Conservation (phyloP, 2,888 invertebrate genomes). For the Cephalotes varians region DNA sequence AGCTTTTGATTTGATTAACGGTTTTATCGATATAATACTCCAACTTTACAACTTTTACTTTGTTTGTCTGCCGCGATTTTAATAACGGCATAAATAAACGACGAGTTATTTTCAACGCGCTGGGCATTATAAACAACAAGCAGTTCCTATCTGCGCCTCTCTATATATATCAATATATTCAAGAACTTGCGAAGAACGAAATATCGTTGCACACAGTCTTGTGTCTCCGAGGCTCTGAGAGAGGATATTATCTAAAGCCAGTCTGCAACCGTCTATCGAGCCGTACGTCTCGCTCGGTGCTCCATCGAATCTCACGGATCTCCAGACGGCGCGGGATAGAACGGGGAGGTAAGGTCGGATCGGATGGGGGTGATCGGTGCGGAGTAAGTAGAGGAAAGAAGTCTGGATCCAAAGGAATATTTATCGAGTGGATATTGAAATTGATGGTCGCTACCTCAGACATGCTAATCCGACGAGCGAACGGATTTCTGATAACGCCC, state of each 20-base stretch:
- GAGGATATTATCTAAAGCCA: constrained; percentile 78
- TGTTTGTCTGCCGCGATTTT: neutral
- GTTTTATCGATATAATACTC: neutral
- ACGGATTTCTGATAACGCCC: constrained; percentile 78
- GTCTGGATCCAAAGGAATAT: constrained; percentile 80
- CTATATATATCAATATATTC: constrained; percentile 30
- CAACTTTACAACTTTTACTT: neutral
- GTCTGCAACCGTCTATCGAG: constrained; percentile 76
- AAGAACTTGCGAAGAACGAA: constrained; percentile 66
- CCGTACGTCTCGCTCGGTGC: constrained; percentile 72
- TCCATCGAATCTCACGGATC: constrained; percentile 72
- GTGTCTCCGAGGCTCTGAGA: constrained; percentile 43
- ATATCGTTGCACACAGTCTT: constrained; percentile 71
- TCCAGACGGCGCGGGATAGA: constrained; percentile 59
- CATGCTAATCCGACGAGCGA: constrained; percentile 80
- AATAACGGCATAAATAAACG: constrained; percentile 15
- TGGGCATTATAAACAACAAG: constrained; percentile 19
- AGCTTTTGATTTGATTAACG: constrained; percentile 2
- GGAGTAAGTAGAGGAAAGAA: constrained; percentile 69
- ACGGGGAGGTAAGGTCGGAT: constrained; percentile 50
- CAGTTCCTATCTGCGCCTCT: constrained; percentile 10
- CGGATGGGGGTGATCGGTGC: constrained; percentile 63
- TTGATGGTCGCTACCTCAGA: constrained; percentile 81
- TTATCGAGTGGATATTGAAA: constrained; percentile 82
- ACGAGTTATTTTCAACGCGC: constrained; percentile 11